Evolutionary conservation across 2,888 invertebrate species (phyloP).

Genomic region (Argynnis bischoffii): DNA sequence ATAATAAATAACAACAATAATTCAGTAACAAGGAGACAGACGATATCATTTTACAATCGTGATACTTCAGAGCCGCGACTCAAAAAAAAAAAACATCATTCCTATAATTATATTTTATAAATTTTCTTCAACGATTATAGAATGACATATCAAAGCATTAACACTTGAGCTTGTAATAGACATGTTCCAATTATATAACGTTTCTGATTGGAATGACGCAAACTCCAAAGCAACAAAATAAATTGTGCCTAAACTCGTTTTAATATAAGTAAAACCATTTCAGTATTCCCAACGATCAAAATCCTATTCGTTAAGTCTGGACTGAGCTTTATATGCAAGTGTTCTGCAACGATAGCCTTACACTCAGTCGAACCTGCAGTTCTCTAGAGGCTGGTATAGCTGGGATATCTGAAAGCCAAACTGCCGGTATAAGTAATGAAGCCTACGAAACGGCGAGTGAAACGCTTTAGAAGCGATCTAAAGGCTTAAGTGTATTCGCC

Average conservation of each 20-base stretch:
- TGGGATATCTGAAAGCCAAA: constrained; percentile 53
- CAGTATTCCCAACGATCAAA: not conserved
- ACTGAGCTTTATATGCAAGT: constrained; percentile 17
- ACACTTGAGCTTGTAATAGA: no score
- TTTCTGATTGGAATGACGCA: no score
- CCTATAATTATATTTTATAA: no score
- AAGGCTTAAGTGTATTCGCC: constrained; percentile 36
- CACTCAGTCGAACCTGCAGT: constrained; percentile 25
- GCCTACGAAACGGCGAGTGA: constrained; percentile 41
- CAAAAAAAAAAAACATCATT: no score
- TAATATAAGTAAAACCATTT: constrained; percentile 6
- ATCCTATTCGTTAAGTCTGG: constrained; percentile 6
- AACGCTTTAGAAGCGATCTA: constrained; percentile 37
- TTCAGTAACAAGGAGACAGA: no score
- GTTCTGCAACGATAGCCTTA: constrained; percentile 20
- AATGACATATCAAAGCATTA: no score
- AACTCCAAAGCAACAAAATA: not conserved
- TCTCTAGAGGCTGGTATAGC: constrained; percentile 46
- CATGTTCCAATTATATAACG: no score
- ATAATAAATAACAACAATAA: no score
- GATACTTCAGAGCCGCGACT: not conserved
- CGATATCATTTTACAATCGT: no score
- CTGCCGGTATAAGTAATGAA: constrained; percentile 55
- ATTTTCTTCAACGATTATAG: no score
- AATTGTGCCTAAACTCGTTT: not conserved